phyloP scores from a whole-genome alignment of 2,888 invertebrate species.

The Leptothorax acervorum region DNA sequence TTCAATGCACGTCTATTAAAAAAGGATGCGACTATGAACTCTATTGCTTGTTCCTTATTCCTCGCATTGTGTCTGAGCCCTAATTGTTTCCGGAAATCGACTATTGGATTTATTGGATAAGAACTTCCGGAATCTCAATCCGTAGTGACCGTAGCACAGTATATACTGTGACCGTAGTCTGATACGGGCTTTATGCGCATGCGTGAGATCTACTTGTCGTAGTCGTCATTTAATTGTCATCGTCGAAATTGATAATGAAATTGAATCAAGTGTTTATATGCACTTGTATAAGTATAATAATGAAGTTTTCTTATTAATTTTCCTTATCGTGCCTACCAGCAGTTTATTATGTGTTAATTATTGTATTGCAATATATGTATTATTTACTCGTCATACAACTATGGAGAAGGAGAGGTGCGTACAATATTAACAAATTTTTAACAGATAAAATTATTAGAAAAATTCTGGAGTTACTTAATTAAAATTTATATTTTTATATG shows the following conservation, averaged over 20 bases:
- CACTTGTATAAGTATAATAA: not conserved
- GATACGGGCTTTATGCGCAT: not conserved
- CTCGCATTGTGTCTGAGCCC: no score
- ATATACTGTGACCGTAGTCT: no score
- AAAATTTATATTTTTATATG: not conserved
- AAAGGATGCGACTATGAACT: no score
- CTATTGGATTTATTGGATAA: not conserved
- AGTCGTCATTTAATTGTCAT: not conserved
- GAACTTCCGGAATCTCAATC: not conserved
- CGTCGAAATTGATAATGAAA: no score
- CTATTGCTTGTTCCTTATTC: no score
- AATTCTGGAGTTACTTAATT: not conserved
- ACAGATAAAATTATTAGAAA: conserved; percentile 1
- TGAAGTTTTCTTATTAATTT: not conserved
- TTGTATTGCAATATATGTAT: conserved; percentile 40
- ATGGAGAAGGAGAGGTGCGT: conserved; percentile 81
- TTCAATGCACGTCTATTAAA: no score
- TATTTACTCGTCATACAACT: conserved; percentile 48
- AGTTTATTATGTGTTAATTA: conserved; percentile 12
- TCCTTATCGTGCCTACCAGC: not conserved
- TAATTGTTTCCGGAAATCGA: not conserved
- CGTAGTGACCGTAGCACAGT: no score
- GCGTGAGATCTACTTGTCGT: not conserved
- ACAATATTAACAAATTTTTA: conserved; percentile 4
- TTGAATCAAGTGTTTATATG: not conserved